These are phyloP conservation scores for Drosophila merina DNA, from an alignment of 2,888 invertebrate species.

Conservation along the genomic window DNA sequence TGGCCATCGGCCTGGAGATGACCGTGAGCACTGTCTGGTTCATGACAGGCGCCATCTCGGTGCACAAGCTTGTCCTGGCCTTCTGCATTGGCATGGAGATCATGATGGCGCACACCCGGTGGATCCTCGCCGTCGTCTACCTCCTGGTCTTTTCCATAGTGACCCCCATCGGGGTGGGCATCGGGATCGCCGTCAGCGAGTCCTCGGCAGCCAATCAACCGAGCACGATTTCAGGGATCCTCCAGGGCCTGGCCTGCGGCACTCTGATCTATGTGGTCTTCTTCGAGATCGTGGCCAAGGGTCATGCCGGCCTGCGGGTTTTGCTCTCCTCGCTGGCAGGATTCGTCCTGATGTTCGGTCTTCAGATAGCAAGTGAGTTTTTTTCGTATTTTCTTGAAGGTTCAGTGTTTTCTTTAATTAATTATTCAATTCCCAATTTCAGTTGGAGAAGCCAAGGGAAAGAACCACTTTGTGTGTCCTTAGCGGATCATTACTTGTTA, in stretches of 20 bases:
- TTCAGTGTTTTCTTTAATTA: too few species aligned
- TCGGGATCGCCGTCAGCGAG: constrained; percentile 89
- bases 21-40: constrained; percentile 88
- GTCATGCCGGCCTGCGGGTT: constrained; percentile 86
- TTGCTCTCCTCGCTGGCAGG: constrained; percentile 88
- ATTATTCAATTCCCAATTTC: neutral
- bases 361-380: constrained; percentile 84
- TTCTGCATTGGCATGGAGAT: constrained; percentile 95
- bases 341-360: constrained; percentile 89
- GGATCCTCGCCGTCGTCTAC: constrained; percentile 87
- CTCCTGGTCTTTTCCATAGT: constrained; percentile 92
- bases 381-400: neutral
- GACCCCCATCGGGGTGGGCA: constrained; percentile 88
- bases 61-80: constrained; percentile 93
- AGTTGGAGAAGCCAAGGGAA: constrained; percentile 66
- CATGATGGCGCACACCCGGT: constrained; percentile 88
- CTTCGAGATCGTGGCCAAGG: constrained; percentile 93
- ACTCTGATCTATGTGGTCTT: constrained; percentile 97
- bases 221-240: constrained; percentile 87
- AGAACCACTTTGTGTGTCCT: constrained; percentile 51
- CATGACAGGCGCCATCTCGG: constrained; percentile 92
- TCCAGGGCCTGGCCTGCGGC: constrained; percentile 92
- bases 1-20: constrained; percentile 92
- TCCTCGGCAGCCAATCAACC: constrained; percentile 86
- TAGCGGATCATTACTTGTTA: neutral